These are phyloP conservation scores for Silurus lanzhouensis DNA, from an alignment of 2,797 vertebrate species.

Conservation along the genomic window DNA sequence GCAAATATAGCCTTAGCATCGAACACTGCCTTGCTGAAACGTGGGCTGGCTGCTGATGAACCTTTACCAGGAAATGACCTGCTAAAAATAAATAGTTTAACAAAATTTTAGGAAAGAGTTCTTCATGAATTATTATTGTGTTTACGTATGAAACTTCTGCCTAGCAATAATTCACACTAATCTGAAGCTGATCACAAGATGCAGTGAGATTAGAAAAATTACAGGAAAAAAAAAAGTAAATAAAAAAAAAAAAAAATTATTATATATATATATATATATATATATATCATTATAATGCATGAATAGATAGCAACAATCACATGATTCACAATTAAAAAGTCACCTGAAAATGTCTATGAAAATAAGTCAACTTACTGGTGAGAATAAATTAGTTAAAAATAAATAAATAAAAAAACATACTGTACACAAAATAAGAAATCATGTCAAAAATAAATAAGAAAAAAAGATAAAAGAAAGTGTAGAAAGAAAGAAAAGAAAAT, in stretches of 20 bases:
- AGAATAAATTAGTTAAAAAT: background rate
- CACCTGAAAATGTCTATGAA: too few species aligned
- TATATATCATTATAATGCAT: background rate
- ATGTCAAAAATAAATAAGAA: background rate
- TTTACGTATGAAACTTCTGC: background rate
- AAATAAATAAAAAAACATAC: background rate
- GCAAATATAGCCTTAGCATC: conserved; percentile 55
- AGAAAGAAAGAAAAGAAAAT: background rate
- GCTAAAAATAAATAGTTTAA: conserved; percentile 39
- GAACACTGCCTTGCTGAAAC: conserved; percentile 53
- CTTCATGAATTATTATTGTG: background rate
- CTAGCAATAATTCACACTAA: background rate
- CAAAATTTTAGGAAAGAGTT: background rate
- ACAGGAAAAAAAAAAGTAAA: too few species aligned
- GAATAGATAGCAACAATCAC: background rate
- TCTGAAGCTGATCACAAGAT: background rate
- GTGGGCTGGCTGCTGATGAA: conserved; percentile 48
- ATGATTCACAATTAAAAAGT: too few species aligned
- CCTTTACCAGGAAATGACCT: conserved; percentile 32
- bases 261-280: too few species aligned
- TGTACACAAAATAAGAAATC: background rate
- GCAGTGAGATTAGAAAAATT: too few species aligned
- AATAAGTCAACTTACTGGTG: too few species aligned
- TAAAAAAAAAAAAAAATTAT: background rate
- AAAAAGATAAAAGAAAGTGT: too few species aligned